Conservation (phyloP, 2,888 invertebrate species). For the Caenorhabditis becei region DNA sequence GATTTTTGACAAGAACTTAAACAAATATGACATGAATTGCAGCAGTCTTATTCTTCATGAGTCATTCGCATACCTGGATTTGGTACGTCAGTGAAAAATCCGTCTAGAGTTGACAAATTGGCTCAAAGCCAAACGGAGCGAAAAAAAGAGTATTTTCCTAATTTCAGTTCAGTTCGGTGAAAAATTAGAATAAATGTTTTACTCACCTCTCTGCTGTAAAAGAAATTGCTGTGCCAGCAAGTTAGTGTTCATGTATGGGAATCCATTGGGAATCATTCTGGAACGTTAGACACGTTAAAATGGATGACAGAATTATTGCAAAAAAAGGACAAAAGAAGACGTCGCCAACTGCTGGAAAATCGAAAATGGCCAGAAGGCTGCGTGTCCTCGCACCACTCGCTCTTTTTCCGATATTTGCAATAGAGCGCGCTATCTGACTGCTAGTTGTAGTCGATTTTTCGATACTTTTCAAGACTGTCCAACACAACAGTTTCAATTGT, state of each 20-base stretch:
- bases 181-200: neutral
- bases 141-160: no score
- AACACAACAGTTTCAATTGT: neutral
- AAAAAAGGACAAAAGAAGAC: neutral
- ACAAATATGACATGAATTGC: no score
- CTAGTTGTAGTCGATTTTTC: neutral
- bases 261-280: slow-evolving; percentile 47
- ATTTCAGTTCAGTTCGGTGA: neutral
- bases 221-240: slow-evolving; percentile 42
- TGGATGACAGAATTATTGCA: no score
- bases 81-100: no score
- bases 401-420: slow-evolving; percentile 1
- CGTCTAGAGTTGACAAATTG: no score
- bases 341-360: neutral
- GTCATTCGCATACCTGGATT: no score
- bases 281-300: no score
- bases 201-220: slow-evolving; percentile 44
- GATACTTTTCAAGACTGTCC: neutral
- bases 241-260: slow-evolving; percentile 29
- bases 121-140: no score
- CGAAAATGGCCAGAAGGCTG: slow-evolving; percentile 9
- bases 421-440: slow-evolving; percentile 20
- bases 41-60: no score
- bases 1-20: neutral
- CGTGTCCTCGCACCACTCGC: slow-evolving; percentile 4